Base-by-base conservation (phyloP, 2,797 vertebrate genomes). In the Centropyge bicolor region DNA sequence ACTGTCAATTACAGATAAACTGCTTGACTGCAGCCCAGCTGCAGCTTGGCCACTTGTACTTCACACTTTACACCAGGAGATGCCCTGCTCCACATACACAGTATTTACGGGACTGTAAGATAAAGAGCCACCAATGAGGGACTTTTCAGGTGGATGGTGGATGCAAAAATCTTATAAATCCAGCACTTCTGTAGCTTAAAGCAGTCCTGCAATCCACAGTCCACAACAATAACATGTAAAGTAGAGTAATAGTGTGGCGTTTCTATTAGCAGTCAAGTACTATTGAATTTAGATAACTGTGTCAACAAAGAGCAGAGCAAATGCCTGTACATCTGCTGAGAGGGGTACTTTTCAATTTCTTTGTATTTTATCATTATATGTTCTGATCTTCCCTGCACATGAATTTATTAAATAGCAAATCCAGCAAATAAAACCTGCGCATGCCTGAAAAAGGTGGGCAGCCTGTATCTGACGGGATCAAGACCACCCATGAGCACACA, bases 1-100 rank as follows among this genome's bases (percentile, higher is more conserved):
- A 62, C 41, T 49, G 70, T 60, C 49, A 73, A 17, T 71, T 55
- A 68, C 74, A 75, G 75, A 71, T 41, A 48, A 75, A 72, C 35
- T 38, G 45, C 48, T 52, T 27, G 19, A 76, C 73, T 49, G 31
- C 46, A 82, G 63, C 49, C 63, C 43, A 70, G 66, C 60, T 19
- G 59, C 46, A 67, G 70, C 31, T 20, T 16, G 13, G 3, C 8
- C 5, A 2, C 45, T 51, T 69, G 31, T 41, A 31, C 20, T 55
- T 9, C 8, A 20, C 1, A 24, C 22, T 8, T 60, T 48, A n/a
- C 65, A 70, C n/a, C 31, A 66, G 24, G 5, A 63, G 12, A 66
- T 17, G 1, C 20, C 48, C 38, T 38, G 19, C 78, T 62, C 41
- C 20, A 22, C 19, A 52, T 59, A 59, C 20, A 64, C 19, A 38